Percentiles rank a stretch among this genome's conserved stretches.
Evolutionary conservation across 2,888 invertebrate genomes (phyloP).

Genomic region (Mycogona germanica): DNA sequence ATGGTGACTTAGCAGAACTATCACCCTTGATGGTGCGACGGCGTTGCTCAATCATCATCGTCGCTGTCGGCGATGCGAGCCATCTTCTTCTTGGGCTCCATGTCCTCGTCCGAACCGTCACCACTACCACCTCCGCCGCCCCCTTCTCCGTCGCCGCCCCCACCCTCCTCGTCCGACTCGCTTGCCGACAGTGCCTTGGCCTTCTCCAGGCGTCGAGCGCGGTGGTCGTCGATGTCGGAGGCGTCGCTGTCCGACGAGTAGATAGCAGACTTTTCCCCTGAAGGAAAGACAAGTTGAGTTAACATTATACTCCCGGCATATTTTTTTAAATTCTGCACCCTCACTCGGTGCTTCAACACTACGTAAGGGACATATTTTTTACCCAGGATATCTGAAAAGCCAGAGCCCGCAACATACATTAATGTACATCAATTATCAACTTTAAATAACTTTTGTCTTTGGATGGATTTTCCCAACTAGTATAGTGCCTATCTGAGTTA

Average conservation of each 20-base stretch:
- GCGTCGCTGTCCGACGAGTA: constrained; percentile 21
- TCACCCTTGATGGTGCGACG: too few species aligned
- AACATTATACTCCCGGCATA: too few species aligned
- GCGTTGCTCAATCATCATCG: constrained; percentile 18
- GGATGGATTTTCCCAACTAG: too few species aligned
- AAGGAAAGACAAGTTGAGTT: neutral
- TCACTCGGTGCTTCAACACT: too few species aligned
- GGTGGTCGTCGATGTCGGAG: constrained; percentile 19
- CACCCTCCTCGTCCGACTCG: constrained; percentile 17
- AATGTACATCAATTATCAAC: too few species aligned
- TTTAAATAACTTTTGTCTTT: too few species aligned
- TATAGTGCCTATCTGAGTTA: too few species aligned
- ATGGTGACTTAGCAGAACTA: too few species aligned
- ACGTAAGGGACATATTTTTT: neutral
- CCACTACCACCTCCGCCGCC: too few species aligned
- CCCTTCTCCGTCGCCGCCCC: neutral
- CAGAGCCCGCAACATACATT: too few species aligned
- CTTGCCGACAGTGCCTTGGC: constrained; percentile 20
- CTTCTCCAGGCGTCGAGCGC: constrained; percentile 17
- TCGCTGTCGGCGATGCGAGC: constrained; percentile 19
- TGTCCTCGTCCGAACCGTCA: constrained; percentile 9
- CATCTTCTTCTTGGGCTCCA: constrained; percentile 16
- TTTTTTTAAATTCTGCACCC: neutral
- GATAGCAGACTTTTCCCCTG: constrained; percentile 16
- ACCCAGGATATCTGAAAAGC: neutral